phyloP scores from a whole-genome alignment of 2,888 invertebrate species.

The Hypsopygia costalis region DNA sequence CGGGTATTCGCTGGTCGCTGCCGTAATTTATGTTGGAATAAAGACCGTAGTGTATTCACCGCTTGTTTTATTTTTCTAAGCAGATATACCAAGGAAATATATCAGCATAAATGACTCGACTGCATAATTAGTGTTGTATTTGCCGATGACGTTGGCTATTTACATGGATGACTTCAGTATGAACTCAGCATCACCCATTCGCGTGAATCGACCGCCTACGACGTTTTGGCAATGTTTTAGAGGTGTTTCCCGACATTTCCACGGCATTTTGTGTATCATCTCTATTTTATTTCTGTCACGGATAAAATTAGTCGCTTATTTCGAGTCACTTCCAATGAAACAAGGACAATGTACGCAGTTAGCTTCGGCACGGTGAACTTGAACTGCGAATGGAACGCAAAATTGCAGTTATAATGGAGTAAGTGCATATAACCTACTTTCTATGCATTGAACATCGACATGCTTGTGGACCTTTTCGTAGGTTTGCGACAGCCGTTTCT shows the following conservation, averaged over 20 bases:
- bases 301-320: constrained; percentile 4
- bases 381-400: neutral
- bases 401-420: neutral
- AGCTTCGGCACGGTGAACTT: constrained; percentile 4
- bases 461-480: neutral
- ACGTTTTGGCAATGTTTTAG: constrained; percentile 10
- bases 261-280: neutral
- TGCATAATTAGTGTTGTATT: constrained; percentile 2
- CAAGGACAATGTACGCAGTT: neutral
- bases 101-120: constrained; percentile 5
- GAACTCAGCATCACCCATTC: constrained; percentile 13
- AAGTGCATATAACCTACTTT: neutral
- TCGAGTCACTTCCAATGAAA: neutral
- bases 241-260: constrained; percentile 18
- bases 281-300: constrained; percentile 1
- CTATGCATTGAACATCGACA: neutral
- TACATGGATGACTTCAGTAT: constrained; percentile 23
- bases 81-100: neutral
- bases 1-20: neutral
- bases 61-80: neutral
- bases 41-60: neutral
- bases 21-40: neutral
- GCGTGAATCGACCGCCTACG: constrained; percentile 2
- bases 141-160: constrained; percentile 21
- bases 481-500: neutral